Evolutionary conservation across 2,113 vertebrate species (phyloP).

Genomic region (Dromaius novaehollandiae): DNA sequence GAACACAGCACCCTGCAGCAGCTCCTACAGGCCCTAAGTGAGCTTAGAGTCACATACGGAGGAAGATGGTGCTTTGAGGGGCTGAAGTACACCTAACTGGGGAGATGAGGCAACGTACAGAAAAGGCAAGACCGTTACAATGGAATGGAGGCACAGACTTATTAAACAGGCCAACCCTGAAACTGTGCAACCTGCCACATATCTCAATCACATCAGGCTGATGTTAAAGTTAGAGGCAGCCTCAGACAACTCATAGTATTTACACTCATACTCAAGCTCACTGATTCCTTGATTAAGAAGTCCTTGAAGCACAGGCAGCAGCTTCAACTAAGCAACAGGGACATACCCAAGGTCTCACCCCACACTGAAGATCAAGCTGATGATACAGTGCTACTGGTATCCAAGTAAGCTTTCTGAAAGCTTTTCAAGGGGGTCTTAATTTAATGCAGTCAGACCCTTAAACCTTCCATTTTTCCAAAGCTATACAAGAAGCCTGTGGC

Average conservation of each 20-base stretch:
- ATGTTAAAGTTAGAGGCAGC: background rate
- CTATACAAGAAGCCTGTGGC: background rate
- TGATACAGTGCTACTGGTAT: background rate
- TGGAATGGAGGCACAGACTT: background rate
- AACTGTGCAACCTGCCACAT: background rate
- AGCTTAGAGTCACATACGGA: background rate
- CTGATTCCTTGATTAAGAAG: background rate
- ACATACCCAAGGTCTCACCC: background rate
- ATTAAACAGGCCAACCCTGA: background rate
- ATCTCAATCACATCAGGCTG: background rate
- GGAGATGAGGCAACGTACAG: background rate
- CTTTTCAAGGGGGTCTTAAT: background rate
- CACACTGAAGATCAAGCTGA: no score
- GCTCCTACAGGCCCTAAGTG: accelerated
- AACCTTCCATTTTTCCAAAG: background rate
- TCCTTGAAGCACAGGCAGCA: background rate
- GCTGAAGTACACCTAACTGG: background rate
- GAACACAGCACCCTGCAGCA: background rate
- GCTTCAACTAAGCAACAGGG: background rate
- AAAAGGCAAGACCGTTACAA: background rate
- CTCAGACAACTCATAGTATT: background rate
- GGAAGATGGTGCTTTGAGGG: background rate
- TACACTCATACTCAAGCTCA: background rate
- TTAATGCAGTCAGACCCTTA: background rate
- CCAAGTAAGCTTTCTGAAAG: background rate